Evolutionary conservation across 2,797 vertebrate genomes (phyloP).

Genomic region (Oreochromis grahami): DNA sequence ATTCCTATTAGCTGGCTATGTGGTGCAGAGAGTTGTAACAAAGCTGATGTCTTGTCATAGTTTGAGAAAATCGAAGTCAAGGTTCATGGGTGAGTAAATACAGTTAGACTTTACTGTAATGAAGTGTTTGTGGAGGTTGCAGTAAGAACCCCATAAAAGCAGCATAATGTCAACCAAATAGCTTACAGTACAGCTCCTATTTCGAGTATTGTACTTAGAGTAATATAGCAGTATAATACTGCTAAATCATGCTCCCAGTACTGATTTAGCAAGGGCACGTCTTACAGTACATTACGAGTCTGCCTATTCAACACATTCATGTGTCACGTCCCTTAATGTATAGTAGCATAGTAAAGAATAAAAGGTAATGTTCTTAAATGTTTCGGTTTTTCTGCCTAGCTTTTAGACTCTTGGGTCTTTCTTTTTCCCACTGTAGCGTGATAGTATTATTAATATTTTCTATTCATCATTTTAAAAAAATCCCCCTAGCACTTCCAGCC

Average conservation of each 20-base stretch:
- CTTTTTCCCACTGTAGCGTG: not conserved
- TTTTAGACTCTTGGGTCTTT: not conserved
- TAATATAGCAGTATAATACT: not conserved
- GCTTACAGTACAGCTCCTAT: not conserved
- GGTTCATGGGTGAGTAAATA: not conserved
- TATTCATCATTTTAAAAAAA: slow-evolving; percentile 12
- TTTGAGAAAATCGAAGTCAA: not conserved
- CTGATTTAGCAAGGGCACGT: not conserved
- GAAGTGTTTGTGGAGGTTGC: not conserved
- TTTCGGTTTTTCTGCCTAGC: not conserved
- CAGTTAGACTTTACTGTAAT: not conserved
- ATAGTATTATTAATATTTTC: slow-evolving; percentile 26
- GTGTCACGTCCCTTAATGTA: not conserved
- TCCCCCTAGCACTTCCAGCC: slow-evolving; percentile 2
- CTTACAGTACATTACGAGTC: not conserved
- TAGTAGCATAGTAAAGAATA: not conserved
- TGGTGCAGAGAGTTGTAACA: not conserved
- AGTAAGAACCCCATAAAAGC: not conserved
- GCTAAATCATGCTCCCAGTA: not conserved
- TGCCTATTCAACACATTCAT: not conserved
- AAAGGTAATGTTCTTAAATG: not conserved
- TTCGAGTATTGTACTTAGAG: not conserved
- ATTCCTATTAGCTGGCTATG: not conserved
- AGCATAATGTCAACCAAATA: not conserved
- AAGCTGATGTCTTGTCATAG: not conserved